These are phyloP conservation scores for Meriones unguiculatus DNA, from an alignment of 2,113 vertebrate species.

Conservation along the genomic window DNA sequence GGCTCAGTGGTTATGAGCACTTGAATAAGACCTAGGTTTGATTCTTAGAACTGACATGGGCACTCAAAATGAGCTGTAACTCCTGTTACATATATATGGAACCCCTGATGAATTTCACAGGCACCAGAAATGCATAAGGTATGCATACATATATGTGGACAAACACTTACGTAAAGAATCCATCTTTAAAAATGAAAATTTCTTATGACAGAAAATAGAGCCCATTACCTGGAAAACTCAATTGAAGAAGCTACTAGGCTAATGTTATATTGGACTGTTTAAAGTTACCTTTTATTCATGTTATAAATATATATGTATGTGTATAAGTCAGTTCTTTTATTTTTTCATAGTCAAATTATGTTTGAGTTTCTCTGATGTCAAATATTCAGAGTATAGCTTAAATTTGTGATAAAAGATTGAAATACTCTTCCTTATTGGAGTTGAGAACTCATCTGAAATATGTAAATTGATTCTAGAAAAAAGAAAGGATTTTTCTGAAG, in stretches of 20 bases:
- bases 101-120: no score
- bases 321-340: neutral
- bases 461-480: neutral
- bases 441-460: neutral
- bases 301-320: neutral
- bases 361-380: neutral
- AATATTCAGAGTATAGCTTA: neutral
- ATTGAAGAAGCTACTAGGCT: neutral
- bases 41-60: neutral
- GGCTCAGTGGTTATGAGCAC: neutral
- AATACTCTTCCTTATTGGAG: constrained; percentile 9
- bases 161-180: neutral
- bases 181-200: neutral
- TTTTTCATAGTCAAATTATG: constrained; percentile 49
- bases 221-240: neutral
- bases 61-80: neutral
- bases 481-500: constrained; percentile 4
- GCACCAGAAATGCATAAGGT: neutral
- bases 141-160: neutral
- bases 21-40: neutral
- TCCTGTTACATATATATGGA: neutral
- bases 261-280: neutral
- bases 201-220: neutral
- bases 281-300: neutral
- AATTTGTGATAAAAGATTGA: neutral